Evolutionary conservation across 2,113 vertebrate genomes (phyloP).

Genomic region (Phoenicopterus ruber): DNA sequence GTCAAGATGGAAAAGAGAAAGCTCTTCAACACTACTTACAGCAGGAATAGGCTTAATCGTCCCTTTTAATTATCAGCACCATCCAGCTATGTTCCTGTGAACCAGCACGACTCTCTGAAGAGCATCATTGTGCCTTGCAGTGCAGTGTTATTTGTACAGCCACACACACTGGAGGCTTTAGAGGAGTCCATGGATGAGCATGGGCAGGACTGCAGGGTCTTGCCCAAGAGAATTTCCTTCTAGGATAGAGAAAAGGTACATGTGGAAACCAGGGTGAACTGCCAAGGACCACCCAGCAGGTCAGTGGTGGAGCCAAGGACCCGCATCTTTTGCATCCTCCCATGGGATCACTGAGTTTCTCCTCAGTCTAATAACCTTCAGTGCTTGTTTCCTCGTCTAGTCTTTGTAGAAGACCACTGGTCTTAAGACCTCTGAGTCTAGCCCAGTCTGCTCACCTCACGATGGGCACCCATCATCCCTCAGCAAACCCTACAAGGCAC

Average conservation of each 20-base stretch:
- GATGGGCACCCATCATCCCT: background rate
- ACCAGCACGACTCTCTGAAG: background rate
- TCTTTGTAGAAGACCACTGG: background rate
- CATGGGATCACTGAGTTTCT: background rate
- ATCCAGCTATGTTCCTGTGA: background rate
- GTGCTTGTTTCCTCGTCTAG: background rate
- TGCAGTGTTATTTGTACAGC: background rate
- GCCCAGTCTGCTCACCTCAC: background rate
- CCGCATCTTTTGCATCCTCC: background rate
- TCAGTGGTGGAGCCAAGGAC: background rate
- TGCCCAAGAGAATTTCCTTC: background rate
- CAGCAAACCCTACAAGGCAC: background rate
- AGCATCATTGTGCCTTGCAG: background rate
- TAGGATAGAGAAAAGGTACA: background rate
- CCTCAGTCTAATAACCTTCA: background rate
- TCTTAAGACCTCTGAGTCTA: background rate
- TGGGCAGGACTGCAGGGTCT: background rate
- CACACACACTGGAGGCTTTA: background rate
- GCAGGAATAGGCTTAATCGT: background rate
- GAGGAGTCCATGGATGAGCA: background rate
- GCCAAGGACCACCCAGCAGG: background rate
- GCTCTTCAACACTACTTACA: background rate
- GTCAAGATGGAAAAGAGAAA: background rate
- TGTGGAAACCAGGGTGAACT: background rate
- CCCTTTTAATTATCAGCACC: background rate